phyloP scores from a whole-genome alignment of 2,797 vertebrate genomes.

The Gobionotothen gibberifrons region DNA sequence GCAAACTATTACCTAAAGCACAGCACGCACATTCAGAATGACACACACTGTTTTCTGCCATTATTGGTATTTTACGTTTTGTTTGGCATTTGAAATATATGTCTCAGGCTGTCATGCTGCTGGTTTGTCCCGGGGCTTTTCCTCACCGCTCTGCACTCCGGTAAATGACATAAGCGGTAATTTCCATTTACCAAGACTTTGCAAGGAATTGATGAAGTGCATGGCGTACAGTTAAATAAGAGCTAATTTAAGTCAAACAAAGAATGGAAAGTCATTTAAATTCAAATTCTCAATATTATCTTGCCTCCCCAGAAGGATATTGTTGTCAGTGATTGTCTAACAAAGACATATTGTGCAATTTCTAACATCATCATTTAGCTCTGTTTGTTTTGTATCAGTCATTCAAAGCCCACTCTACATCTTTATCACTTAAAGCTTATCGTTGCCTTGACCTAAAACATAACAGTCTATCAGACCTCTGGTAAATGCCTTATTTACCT shows the following conservation, averaged over 20 bases:
- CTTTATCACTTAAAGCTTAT: conserved; percentile 3
- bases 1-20: conserved; percentile 46
- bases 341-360: conserved; percentile 21
- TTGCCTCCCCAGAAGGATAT: conserved; percentile 1
- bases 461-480: neutral
- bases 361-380: conserved; percentile 11
- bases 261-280: conserved; percentile 1
- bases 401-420: neutral
- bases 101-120: conserved; percentile 46
- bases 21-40: conserved; percentile 12
- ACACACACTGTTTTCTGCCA: conserved; percentile 29
- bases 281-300: conserved; percentile 19
- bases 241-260: conserved; percentile 17
- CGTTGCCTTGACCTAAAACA: neutral
- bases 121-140: conserved; percentile 42
- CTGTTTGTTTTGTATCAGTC: conserved; percentile 23
- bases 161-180: conserved; percentile 52
- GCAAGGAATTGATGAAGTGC: conserved; percentile 21
- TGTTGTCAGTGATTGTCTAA: conserved; percentile 3
- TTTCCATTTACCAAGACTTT: conserved; percentile 38
- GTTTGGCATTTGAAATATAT: conserved; percentile 42
- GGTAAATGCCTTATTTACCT: neutral
- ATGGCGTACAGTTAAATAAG: conserved; percentile 1
- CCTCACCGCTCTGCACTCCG: conserved; percentile 36
- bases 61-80: conserved; percentile 38